Evolutionary conservation across 2,888 invertebrate genomes (phyloP).

Genomic region (Omphaloscelis lunosa): DNA sequence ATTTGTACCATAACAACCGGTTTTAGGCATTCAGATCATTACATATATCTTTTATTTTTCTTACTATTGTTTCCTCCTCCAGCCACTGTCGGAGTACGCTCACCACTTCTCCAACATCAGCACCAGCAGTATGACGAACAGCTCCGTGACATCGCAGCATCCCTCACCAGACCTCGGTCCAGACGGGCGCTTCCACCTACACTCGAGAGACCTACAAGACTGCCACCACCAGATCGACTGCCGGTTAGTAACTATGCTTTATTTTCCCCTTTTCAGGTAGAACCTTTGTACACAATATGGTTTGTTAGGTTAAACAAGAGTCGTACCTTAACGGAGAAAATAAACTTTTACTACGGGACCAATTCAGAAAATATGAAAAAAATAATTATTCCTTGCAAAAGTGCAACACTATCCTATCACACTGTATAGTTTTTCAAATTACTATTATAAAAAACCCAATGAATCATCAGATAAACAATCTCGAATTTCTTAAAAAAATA

Average conservation of each 20-base stretch:
- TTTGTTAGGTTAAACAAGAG: no score
- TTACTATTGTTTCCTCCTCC: slow-evolving; percentile 16
- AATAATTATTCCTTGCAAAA: not conserved
- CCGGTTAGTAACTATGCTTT: slow-evolving; percentile 75
- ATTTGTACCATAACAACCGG: no score
- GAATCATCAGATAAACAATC: not conserved
- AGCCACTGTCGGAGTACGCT: slow-evolving; percentile 79
- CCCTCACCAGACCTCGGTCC: slow-evolving; percentile 93
- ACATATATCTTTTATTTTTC: no score
- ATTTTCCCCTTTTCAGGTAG: not conserved
- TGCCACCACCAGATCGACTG: slow-evolving; percentile 86
- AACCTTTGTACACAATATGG: not conserved
- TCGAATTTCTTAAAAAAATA: no score
- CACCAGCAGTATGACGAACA: slow-evolving; percentile 92
- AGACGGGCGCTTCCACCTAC: slow-evolving; percentile 89
- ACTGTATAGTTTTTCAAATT: not conserved
- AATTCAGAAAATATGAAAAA: not conserved
- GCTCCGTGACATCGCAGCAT: slow-evolving; percentile 95
- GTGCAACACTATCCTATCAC: not conserved
- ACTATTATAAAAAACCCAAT: not conserved
- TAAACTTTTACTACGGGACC: not conserved
- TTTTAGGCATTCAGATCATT: no score
- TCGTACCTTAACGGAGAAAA: not conserved
- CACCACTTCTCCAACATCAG: slow-evolving; percentile 87
- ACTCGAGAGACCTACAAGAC: slow-evolving; percentile 90